Percentiles rank a stretch among this genome's conserved stretches.
Conservation (phyloP, 2,113 vertebrate genomes). For the Eublepharis macularius region DNA sequence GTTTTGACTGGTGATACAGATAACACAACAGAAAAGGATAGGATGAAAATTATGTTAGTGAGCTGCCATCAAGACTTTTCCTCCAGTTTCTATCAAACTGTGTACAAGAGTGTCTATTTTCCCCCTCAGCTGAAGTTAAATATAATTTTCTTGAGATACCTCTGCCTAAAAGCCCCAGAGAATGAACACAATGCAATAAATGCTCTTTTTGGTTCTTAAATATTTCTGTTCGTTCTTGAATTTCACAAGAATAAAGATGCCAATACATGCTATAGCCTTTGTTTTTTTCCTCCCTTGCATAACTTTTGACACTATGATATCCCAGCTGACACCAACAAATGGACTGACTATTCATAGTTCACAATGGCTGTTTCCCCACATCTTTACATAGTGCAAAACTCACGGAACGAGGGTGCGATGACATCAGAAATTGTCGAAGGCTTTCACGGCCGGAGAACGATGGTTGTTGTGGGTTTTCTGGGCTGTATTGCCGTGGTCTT, state of each 20-base stretch:
- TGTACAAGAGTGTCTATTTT: neutral
- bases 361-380: no score
- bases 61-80: neutral
- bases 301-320: neutral
- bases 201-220: neutral
- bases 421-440: no score
- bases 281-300: neutral
- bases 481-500: no score
- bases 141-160: neutral
- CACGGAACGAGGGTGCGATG: no score
- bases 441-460: no score
- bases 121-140: neutral
- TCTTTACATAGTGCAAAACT: no score
- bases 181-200: neutral
- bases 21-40: conserved; percentile 2
- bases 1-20: conserved; percentile 20
- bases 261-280: neutral
- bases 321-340: neutral
- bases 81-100: neutral
- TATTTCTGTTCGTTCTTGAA: neutral
- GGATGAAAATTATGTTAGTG: neutral
- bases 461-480: no score
- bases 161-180: neutral
- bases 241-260: neutral
- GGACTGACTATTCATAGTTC: neutral